These are phyloP conservation scores for Tricholaema leucomelas DNA, from an alignment of 2,113 vertebrate genomes.

Conservation along the genomic window DNA sequence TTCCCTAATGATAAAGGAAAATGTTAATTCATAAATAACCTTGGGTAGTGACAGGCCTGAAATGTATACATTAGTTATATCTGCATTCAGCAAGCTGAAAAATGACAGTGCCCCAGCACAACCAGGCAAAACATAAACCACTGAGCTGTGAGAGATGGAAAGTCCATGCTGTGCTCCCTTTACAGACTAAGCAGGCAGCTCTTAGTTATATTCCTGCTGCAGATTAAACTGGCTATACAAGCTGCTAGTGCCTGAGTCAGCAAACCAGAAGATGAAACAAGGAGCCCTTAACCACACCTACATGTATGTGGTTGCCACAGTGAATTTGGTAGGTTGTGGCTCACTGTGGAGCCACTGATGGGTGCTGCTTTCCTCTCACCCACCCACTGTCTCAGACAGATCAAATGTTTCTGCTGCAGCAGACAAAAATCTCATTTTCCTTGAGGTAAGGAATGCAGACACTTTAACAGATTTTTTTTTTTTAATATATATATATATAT, in stretches of 20 bases:
- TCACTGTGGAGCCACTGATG: accelerated
- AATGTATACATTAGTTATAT: background rate
- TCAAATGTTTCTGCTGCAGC: background rate
- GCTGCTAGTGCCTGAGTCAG: background rate
- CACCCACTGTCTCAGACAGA: accelerated
- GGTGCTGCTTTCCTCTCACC: background rate
- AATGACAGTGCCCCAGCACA: background rate
- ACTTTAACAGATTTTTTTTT: background rate
- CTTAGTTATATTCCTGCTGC: background rate
- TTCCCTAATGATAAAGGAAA: conserved; percentile 41
- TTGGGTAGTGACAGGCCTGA: background rate
- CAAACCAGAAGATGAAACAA: background rate
- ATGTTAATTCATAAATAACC: conserved; percentile 58
- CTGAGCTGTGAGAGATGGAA: background rate
- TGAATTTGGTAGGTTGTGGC: background rate
- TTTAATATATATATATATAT: too few relatives aligned
- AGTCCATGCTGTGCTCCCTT: background rate
- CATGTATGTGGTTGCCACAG: accelerated
- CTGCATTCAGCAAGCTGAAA: conserved; percentile 20
- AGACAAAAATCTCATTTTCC: background rate
- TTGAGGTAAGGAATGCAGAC: background rate
- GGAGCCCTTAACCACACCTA: background rate
- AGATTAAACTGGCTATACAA: background rate
- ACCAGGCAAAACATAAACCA: background rate
- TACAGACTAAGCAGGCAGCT: background rate